Conservation (phyloP, 2,113 vertebrate species). For the Sakesphorus luctuosus region DNA sequence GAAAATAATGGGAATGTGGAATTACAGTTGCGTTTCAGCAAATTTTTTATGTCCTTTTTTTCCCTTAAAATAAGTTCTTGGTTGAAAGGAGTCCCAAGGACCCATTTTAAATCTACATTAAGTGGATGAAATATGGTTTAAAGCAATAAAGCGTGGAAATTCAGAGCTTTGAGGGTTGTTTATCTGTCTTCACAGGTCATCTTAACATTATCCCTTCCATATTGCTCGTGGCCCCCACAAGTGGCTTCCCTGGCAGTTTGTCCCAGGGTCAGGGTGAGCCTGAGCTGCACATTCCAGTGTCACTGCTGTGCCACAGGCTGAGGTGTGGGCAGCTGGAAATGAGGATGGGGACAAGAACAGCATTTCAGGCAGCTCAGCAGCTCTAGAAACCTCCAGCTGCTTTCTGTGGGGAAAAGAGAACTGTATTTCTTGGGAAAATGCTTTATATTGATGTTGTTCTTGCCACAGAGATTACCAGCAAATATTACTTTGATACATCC, state of each 20-base stretch:
- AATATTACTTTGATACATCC: neutral
- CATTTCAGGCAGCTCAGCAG: neutral
- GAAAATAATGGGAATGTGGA: neutral
- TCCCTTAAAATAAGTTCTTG: neutral
- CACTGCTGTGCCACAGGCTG: neutral
- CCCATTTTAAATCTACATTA: neutral
- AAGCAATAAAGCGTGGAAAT: neutral
- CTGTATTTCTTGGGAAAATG: neutral
- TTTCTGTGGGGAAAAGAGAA: neutral
- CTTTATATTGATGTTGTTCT: neutral
- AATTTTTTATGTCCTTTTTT: neutral
- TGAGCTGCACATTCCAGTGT: rapidly evolving
- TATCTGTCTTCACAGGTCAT: neutral
- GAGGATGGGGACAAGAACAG: neutral
- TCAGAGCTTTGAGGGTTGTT: neutral
- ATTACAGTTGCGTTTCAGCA: neutral
- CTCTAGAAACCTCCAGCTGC: neutral
- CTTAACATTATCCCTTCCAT: neutral
- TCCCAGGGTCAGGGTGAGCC: neutral
- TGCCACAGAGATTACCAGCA: neutral
- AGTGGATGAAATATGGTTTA: neutral
- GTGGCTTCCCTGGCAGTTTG: neutral
- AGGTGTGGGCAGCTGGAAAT: neutral
- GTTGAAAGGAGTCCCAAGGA: neutral
- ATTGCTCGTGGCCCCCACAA: neutral